phyloP scores from a whole-genome alignment of 2,797 vertebrate genomes.

The Danio choprae region DNA sequence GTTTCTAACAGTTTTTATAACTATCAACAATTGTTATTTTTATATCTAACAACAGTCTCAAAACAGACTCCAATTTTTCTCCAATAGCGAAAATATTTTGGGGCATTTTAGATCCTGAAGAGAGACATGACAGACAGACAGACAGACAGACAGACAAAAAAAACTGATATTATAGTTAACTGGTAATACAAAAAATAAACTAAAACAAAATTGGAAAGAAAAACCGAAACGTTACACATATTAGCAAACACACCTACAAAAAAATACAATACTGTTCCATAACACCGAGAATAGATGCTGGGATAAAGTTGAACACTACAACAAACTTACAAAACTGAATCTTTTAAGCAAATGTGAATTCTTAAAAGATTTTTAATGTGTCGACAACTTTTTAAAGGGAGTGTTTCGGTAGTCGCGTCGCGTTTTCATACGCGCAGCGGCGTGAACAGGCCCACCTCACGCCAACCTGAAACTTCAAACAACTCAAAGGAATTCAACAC shows the following conservation, averaged over 20 bases:
- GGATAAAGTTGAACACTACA: background rate
- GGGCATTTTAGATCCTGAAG: background rate
- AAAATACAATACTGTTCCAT: too few relatives aligned
- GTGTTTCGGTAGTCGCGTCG: background rate
- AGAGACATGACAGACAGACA: background rate
- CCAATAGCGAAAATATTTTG: too few relatives aligned
- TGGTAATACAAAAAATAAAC: background rate
- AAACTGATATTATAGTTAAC: background rate
- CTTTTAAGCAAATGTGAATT: too few relatives aligned
- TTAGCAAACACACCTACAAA: too few relatives aligned
- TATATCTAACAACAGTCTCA: background rate
- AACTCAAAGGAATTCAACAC: conserved; percentile 23
- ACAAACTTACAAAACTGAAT: background rate
- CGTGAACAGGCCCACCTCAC: conserved; percentile 36
- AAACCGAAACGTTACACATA: too few relatives aligned
- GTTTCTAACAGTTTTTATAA: background rate
- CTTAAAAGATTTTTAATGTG: too few relatives aligned
- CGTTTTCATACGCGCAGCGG: background rate
- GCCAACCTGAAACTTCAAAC: conserved; percentile 45
- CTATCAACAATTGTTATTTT: background rate
- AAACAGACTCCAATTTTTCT: too few relatives aligned
- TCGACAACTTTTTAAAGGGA: background rate
- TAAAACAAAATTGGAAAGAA: too few relatives aligned
- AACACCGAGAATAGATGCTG: too few relatives aligned
- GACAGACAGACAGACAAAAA: background rate